Evolutionary conservation across 2,888 invertebrate genomes (phyloP).

Genomic region (Chelonus formosanus): DNA sequence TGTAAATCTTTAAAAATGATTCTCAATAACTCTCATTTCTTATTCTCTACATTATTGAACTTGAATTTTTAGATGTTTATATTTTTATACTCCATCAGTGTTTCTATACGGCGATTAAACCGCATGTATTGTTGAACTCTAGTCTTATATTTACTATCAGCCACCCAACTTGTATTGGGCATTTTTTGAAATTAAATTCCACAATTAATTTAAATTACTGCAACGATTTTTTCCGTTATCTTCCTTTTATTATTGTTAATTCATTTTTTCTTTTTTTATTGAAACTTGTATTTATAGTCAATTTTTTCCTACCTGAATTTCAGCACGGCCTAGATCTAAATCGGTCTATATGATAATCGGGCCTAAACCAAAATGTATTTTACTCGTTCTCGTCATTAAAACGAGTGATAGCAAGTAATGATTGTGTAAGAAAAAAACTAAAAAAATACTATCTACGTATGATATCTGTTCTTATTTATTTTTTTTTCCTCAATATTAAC

Average conservation of each 20-base stretch:
- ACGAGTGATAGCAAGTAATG: slow-evolving; percentile 4
- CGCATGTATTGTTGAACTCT: slow-evolving; percentile 64
- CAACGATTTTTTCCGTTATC: background rate
- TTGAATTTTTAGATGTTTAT: slow-evolving; percentile 60
- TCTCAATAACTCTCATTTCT: too few species aligned
- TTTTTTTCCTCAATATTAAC: too few species aligned
- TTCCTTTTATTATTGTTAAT: background rate
- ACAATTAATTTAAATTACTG: background rate
- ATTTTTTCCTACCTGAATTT: slow-evolving; percentile 6
- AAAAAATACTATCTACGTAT: background rate
- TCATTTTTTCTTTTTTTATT: background rate
- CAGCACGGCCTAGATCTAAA: background rate
- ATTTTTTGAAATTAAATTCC: slow-evolving; percentile 34
- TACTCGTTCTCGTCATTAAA: slow-evolving; percentile 12
- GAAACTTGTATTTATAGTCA: background rate
- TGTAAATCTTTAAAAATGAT: too few species aligned
- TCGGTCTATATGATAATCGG: background rate
- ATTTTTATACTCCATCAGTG: slow-evolving; percentile 60
- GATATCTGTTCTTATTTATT: too few species aligned
- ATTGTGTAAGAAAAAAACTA: slow-evolving; percentile 29
- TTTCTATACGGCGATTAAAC: slow-evolving; percentile 55
- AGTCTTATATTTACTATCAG: slow-evolving; percentile 60
- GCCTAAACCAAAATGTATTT: slow-evolving; percentile 26
- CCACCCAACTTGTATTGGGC: slow-evolving; percentile 47
- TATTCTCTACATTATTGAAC: slow-evolving; percentile 40